phyloP scores from a whole-genome alignment of 2,888 invertebrate genomes.

The Azorinus chamasolen region DNA sequence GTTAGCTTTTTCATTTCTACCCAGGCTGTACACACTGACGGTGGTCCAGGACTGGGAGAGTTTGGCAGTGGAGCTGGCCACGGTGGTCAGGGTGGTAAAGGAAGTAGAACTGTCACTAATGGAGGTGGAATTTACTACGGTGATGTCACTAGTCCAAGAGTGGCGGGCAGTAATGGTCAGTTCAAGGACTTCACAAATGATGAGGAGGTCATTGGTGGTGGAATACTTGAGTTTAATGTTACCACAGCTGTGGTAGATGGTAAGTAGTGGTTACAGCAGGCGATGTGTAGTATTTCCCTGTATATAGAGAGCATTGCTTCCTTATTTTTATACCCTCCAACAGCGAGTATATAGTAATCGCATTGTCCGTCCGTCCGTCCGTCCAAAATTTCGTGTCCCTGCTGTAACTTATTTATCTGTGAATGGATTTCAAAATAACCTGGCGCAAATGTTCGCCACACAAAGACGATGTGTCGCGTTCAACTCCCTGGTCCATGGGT shows the following conservation, averaged over 20 bases:
- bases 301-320: too few species aligned
- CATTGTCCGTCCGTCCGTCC: too few species aligned
- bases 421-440: too few species aligned
- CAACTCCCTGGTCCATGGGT: too few species aligned
- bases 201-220: conserved; percentile 63
- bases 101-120: conserved; percentile 3
- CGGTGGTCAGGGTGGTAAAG: conserved; percentile 75
- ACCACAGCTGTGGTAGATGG: conserved; percentile 67
- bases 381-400: too few species aligned
- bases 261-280: conserved; percentile 43
- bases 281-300: too few species aligned
- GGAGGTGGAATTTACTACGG: conserved; percentile 70
- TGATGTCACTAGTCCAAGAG: conserved; percentile 53
- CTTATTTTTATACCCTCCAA: too few species aligned
- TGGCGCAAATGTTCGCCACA: too few species aligned
- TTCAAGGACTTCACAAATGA: conserved; percentile 29
- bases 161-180: conserved; percentile 69
- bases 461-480: too few species aligned
- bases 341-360: too few species aligned
- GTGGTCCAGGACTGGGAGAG: conserved; percentile 64
- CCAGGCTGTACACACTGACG: conserved; percentile 56
- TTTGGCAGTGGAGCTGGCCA: conserved; percentile 75
- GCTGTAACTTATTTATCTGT: too few species aligned
- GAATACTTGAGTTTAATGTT: conserved; percentile 67
- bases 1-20: too few species aligned